Conservation (phyloP, 2,888 invertebrate species). For the Drosophila lacicola region DNA sequence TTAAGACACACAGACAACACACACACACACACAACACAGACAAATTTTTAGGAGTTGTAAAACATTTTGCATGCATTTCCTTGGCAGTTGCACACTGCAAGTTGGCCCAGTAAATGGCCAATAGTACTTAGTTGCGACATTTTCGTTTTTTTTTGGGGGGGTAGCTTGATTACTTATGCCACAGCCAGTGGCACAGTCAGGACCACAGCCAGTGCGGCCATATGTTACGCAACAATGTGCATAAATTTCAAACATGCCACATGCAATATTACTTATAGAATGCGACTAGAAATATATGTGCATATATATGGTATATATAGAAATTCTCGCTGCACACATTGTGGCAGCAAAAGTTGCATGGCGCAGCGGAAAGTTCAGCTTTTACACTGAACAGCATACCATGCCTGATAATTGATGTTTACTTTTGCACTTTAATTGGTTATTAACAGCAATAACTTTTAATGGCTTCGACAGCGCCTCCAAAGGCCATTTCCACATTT, state of each 20-base stretch:
- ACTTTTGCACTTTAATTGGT: slow-evolving; percentile 78
- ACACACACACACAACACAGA: neutral
- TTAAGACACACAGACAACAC: slow-evolving; percentile 25
- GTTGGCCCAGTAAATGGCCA: slow-evolving; percentile 35
- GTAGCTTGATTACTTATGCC: slow-evolving; percentile 66
- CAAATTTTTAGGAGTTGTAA: slow-evolving; percentile 4
- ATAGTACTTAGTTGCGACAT: slow-evolving; percentile 39
- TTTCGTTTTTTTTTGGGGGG: slow-evolving; percentile 16
- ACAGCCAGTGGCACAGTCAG: slow-evolving; percentile 6
- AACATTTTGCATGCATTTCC: slow-evolving; percentile 44
- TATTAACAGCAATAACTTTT: slow-evolving; percentile 70
- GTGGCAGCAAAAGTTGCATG: slow-evolving; percentile 24
- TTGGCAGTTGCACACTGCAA: slow-evolving; percentile 40
- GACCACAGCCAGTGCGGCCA: slow-evolving; percentile 20
- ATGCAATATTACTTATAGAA: slow-evolving; percentile 29
- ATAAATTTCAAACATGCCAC: slow-evolving; percentile 56
- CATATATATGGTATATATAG: neutral
- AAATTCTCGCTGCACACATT: neutral
- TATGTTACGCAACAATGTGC: slow-evolving; percentile 60
- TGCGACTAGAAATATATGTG: neutral
- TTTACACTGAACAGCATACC: neutral
- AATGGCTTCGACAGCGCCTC: slow-evolving; percentile 50
- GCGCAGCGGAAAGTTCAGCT: slow-evolving; percentile 15
- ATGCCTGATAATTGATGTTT: slow-evolving; percentile 69
- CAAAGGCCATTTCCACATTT: slow-evolving; percentile 1